phyloP scores from a whole-genome alignment of 2,113 vertebrate species.

The Hemiprocne comata region DNA sequence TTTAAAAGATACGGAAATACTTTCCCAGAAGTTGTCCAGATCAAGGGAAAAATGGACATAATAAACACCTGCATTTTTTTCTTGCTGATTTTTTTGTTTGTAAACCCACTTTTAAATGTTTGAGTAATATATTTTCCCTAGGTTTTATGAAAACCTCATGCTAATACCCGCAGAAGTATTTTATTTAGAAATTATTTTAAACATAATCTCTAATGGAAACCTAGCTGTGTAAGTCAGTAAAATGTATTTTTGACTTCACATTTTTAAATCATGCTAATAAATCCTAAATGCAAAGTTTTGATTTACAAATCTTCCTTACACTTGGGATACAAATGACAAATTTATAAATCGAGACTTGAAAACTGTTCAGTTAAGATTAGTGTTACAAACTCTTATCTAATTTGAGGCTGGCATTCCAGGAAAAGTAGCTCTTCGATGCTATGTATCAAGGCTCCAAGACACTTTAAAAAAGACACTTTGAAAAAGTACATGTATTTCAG shows the following conservation, averaged over 20 bases:
- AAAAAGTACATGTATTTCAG: neutral
- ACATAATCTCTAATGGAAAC: neutral
- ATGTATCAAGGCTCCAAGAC: neutral
- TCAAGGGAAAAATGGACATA: neutral
- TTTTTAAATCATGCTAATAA: neutral
- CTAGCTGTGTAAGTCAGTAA: neutral
- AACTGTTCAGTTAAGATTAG: neutral
- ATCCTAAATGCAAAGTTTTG: neutral
- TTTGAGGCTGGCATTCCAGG: neutral
- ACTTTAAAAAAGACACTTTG: neutral
- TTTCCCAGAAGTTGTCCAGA: neutral
- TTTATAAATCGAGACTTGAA: neutral
- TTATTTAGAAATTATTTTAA: neutral
- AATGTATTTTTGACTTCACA: neutral
- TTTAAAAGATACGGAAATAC: neutral
- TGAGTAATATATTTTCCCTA: neutral
- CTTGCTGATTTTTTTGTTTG: neutral
- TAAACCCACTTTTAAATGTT: neutral
- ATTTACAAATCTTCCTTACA: neutral
- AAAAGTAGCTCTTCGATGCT: neutral
- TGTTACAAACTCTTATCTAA: neutral
- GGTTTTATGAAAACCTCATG: accelerated
- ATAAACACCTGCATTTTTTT: neutral
- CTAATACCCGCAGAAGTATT: neutral
- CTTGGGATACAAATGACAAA: neutral